A percentile compares a stretch with the other conserved stretches of the same genome.
Evolutionary conservation across 2,888 invertebrate species (phyloP).

Genomic region (Smittia aterrima): DNA sequence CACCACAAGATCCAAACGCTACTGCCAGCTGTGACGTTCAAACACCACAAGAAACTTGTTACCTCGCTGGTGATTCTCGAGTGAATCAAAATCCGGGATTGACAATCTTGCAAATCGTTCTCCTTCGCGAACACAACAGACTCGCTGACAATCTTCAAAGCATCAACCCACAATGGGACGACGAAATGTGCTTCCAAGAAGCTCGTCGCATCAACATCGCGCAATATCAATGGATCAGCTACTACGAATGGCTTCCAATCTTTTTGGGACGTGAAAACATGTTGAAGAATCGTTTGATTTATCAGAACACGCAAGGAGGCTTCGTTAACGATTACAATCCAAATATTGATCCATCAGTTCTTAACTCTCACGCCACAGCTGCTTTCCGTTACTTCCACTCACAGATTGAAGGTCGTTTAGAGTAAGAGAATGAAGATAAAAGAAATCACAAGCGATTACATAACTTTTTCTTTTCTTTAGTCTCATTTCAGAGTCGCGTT

Average conservation of each 20-base stretch:
- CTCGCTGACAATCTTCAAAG: conserved; percentile 52
- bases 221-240: conserved; percentile 57
- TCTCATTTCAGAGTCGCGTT: conserved; percentile 54
- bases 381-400: conserved; percentile 66
- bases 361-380: conserved; percentile 64
- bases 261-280: conserved; percentile 49
- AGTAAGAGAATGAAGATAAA: conserved; percentile 50
- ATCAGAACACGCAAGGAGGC: conserved; percentile 48
- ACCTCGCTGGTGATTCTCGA: conserved; percentile 63
- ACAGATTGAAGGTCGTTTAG: conserved; percentile 57
- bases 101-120: conserved; percentile 55
- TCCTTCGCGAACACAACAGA: conserved; percentile 57
- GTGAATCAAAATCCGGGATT: conserved; percentile 56
- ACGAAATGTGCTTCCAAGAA: conserved; percentile 57
- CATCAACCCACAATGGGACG: conserved; percentile 58
- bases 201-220: conserved; percentile 56
- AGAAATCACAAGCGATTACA: neutral
- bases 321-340: conserved; percentile 57
- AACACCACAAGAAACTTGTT: conserved; percentile 69
- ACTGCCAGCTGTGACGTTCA: conserved; percentile 68
- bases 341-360: conserved; percentile 58
- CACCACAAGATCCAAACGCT: conserved; percentile 67
- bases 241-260: conserved; percentile 55
- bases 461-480: conserved; percentile 46
- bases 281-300: conserved; percentile 53